Evolutionary conservation across 2,797 vertebrate genomes (phyloP).

Genomic region (Rhabdomys pumilio): DNA sequence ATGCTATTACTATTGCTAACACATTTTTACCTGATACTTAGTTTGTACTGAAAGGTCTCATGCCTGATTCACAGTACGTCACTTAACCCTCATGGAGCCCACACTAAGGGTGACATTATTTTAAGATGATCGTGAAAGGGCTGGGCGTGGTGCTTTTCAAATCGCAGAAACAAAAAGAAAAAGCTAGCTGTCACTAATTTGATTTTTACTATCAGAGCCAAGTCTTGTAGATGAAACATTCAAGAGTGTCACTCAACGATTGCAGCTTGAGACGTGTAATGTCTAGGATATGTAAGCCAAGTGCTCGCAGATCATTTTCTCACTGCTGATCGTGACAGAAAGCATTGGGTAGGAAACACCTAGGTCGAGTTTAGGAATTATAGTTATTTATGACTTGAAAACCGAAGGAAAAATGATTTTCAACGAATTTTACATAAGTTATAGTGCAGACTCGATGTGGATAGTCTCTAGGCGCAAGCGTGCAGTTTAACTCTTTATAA

Average conservation of each 20-base stretch:
- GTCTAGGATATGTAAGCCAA: neutral
- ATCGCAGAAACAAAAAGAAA: neutral
- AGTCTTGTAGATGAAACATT: neutral
- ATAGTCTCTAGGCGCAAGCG: neutral
- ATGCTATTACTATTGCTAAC: neutral
- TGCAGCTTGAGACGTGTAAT: neutral
- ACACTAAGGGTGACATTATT: neutral
- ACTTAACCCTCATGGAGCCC: neutral
- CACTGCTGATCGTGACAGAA: neutral
- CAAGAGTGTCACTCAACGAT: neutral
- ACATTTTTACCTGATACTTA: slow-evolving; percentile 6
- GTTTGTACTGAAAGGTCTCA: neutral
- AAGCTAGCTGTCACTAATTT: neutral
- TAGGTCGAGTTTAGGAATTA: neutral
- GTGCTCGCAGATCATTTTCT: too few species aligned
- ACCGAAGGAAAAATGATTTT: neutral
- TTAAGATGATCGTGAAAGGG: neutral
- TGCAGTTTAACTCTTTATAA: neutral
- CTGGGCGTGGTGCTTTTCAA: neutral
- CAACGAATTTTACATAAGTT: neutral
- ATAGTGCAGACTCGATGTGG: neutral
- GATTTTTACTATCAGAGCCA: neutral
- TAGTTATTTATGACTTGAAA: neutral
- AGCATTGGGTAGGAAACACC: neutral
- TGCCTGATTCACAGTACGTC: neutral